Evolutionary conservation across 1,140 invertebrate species (phyloP).

Genomic region (Stegodyphus mimosarum): DNA sequence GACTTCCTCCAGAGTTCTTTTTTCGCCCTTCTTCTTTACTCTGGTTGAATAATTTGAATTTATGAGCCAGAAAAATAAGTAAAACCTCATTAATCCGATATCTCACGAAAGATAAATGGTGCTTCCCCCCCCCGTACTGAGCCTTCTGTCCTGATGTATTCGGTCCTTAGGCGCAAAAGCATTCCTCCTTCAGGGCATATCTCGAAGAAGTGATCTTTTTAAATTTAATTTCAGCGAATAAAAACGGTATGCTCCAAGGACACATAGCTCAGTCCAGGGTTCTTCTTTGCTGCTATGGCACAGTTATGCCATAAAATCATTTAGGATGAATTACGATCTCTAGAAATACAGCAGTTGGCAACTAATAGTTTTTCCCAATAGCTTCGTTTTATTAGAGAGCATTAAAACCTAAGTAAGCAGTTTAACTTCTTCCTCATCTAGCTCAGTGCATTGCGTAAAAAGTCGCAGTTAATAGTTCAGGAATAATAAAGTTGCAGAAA

Average conservation of each 20-base stretch:
- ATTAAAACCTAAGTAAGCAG: no score
- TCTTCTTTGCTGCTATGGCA: conserved; percentile 4
- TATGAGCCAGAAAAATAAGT: conserved; percentile 51
- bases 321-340: not conserved
- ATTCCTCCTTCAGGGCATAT: not conserved
- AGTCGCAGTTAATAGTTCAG: no score
- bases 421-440: no score
- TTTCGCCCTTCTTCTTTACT: not conserved
- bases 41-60: conserved; percentile 17
- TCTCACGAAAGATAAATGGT: conserved; percentile 20
- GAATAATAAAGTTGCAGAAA: no score
- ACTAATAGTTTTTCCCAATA: no score
- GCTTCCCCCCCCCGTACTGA: not conserved
- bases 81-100: conserved; percentile 44
- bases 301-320: not conserved
- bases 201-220: conserved; percentile 9
- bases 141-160: conserved; percentile 18
- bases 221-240: conserved; percentile 14
- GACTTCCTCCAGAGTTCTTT: conserved; percentile 19
- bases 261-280: not conserved
- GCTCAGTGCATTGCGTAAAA: no score
- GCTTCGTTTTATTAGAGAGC: no score
- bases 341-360: no score
- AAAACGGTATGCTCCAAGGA: not conserved
- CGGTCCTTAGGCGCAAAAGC: not conserved